Percentiles rank a stretch among this genome's conserved stretches.
Conservation (phyloP, 2,888 invertebrate species). For the Dryobota labecula region DNA sequence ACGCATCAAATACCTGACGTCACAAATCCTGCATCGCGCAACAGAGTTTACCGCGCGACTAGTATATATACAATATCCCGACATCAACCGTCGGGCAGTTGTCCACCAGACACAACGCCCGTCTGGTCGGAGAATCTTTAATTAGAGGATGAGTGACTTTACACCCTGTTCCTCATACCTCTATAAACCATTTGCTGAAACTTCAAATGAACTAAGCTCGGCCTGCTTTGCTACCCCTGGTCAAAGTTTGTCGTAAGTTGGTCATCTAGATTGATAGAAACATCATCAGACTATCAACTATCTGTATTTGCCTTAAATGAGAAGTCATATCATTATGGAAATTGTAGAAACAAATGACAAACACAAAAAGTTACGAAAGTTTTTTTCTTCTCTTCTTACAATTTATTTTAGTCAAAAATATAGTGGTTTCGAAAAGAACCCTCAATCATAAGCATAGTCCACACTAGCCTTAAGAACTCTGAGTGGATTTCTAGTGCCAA, state of each 20-base stretch:
- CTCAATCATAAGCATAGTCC: not conserved
- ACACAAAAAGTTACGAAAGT: not conserved
- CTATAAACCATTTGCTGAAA: too few species aligned
- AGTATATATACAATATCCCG: too few species aligned
- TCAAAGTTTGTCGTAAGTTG: too few species aligned
- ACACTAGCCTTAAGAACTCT: conserved; percentile 5
- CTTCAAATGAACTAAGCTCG: not conserved
- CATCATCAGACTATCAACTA: not conserved
- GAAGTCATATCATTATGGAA: not conserved
- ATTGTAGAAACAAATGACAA: not conserved
- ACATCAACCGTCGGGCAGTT: too few species aligned
- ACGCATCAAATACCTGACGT: too few species aligned
- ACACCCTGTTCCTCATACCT: too few species aligned
- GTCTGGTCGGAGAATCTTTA: too few species aligned
- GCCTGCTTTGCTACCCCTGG: not conserved
- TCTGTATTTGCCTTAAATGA: not conserved
- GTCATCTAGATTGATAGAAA: too few species aligned
- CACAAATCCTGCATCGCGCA: too few species aligned
- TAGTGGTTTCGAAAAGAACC: not conserved
- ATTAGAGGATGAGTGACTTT: too few species aligned
- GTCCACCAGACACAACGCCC: too few species aligned
- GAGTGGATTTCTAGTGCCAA: conserved; percentile 17
- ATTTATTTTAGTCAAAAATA: not conserved
- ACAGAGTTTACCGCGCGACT: too few species aligned
- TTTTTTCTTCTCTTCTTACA: not conserved